Base-by-base conservation (phyloP, 2,113 vertebrate genomes). In the Promerops cafer region DNA sequence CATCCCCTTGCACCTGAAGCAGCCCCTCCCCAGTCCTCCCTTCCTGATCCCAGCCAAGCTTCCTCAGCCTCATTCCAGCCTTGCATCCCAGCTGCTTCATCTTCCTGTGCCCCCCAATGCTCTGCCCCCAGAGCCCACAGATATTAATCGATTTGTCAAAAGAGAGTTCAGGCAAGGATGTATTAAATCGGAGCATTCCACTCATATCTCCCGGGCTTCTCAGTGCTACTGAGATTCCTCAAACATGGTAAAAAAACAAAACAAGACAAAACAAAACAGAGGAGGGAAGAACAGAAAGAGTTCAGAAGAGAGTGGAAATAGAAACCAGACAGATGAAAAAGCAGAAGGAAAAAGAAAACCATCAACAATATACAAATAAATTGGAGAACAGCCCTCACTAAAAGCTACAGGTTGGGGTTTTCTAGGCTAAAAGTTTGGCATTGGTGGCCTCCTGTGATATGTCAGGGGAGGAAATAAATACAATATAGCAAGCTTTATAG, bases 161-260 rank as follows among this genome's bases (percentile, higher is more conserved):
- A 79, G 60, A 94, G 90, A 92, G 80, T 88, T 81, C 50, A 64
- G 78, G 72, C 93, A 91, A 74, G 68, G 88, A 75, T 95, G 85
- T 84, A 97, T 91, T 94, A 95, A 97, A 97, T 95, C 71, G 91
- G 91, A 98, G 96, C 96, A 98, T 98, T 97, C 95, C 96, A 94
- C 79, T 96, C 96, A 95, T 97, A 94, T 91, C 96, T 94, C 77
- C 76, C 16, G 40, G 94, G 93, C 90, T 94, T 95, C 91, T 93
- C 80, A 74, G 87, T 94, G 93, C 83, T 96, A 91, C 50, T 52
- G 42, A 94, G 89, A 96, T 89, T 93, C 92, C 92, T 97, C 80
- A 92, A 89, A 93, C 79, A 95, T 30, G 12, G 86, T 45, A 64
- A 77, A 92, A 87, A 92, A 82, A 14, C 47, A 93, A 87, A 79